Conservation (phyloP, 2,113 vertebrate species). For the Hippocampus guttulatus region DNA sequence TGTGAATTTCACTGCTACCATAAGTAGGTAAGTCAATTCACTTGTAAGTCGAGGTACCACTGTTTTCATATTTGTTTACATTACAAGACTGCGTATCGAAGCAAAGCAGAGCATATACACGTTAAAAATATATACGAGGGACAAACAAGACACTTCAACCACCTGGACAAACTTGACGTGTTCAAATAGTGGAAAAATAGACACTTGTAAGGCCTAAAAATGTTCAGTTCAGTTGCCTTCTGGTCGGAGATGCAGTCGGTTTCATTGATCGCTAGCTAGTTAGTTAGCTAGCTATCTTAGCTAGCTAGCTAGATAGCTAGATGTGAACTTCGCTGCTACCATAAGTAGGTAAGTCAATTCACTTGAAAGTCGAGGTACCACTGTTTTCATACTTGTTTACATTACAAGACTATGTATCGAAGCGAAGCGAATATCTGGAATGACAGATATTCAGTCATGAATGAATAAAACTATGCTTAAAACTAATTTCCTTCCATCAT, state of each 20-base stretch:
- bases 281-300: too few species aligned
- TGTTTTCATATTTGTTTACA: background rate
- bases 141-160: slow-evolving; percentile 12
- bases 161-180: slow-evolving; percentile 17
- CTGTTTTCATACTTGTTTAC: background rate
- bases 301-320: too few species aligned
- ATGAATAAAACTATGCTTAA: too few species aligned
- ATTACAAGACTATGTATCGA: slow-evolving; percentile 2
- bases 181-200: slow-evolving; percentile 16
- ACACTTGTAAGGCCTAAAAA: slow-evolving; percentile 9
- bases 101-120: slow-evolving; percentile 13
- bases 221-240: slow-evolving; percentile 1
- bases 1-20: background rate
- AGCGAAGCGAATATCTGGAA: slow-evolving; percentile 2
- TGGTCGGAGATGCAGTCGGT: too few species aligned
- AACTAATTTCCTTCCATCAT: background rate
- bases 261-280: too few species aligned
- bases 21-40: background rate
- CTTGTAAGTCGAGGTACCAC: background rate
- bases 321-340: background rate
- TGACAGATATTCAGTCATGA: too few species aligned
- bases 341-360: background rate
- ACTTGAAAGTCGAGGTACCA: background rate
- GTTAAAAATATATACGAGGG: slow-evolving; percentile 29
- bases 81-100: background rate